These are phyloP conservation scores for Cossypha dichroa DNA, from an alignment of 2,797 vertebrate genomes.

Conservation along the genomic window DNA sequence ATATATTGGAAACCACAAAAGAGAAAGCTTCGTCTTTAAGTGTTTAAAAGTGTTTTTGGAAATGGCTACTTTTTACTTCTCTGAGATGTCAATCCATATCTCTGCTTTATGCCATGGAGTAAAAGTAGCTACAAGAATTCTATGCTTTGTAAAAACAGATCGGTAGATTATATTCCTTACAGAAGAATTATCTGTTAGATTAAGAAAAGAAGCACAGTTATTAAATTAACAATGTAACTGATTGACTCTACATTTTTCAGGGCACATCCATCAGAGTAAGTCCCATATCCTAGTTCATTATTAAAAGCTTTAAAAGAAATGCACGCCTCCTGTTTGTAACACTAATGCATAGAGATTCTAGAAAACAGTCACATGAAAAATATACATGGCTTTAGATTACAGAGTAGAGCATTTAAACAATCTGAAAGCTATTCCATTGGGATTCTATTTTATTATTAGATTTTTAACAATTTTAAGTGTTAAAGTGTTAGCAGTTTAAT, in stretches of 20 bases:
- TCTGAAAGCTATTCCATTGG: background rate
- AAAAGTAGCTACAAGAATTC: background rate
- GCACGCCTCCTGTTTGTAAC: rapidly evolving
- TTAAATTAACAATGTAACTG: background rate
- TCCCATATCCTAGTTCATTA: background rate
- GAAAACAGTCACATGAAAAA: background rate
- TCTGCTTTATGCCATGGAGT: background rate
- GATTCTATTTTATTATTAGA: background rate
- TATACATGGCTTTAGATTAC: background rate
- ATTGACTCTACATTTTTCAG: background rate
- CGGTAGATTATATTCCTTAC: background rate
- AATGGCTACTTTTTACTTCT: background rate
- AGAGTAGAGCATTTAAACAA: background rate
- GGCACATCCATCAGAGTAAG: background rate
- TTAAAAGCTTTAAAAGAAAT: background rate
- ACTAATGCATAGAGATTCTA: background rate
- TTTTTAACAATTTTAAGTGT: background rate
- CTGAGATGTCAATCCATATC: background rate
- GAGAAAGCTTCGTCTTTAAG: background rate
- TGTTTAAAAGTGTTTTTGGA: background rate
- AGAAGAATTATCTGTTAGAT: background rate
- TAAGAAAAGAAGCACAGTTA: background rate
- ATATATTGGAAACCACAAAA: background rate
- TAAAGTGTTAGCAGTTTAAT: background rate
- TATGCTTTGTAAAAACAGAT: background rate